Base-by-base conservation (phyloP, 2,888 invertebrate species). In the Ariolimax columbianus region DNA sequence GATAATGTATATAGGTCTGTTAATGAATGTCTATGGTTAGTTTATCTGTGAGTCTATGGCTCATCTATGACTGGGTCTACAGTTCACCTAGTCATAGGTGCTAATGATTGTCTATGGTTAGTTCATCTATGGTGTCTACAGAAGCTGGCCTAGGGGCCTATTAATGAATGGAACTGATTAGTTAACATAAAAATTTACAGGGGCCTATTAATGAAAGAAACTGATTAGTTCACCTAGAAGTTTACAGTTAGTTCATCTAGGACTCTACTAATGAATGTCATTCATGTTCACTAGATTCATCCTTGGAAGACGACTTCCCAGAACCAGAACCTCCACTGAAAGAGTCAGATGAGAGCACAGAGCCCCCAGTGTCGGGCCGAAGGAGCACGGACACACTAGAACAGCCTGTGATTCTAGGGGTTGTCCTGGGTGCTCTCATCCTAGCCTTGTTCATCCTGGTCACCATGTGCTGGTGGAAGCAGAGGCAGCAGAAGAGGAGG, bases 401-500 rank as follows among this genome's bases (percentile, higher is more conserved):
- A 87, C 91, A 85, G 78, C 85, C 87, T 1, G 84, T 93, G 90
- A 91, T 93, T 3, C 90, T 94, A n/a, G 94, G 93, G 2, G 91
- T 92, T 47, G 93, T 93, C 1, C 90, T 94, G 1, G 93, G 93
- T 33, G 90, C 92, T 73, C 91, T 94, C 90, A 90, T 93, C 88
- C 86, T 94, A 30, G 80, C 93, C 6, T 89, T 93, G 26, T 87
- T 93, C 14, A 89, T 93, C 33, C 92, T 94, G 87, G 92, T 93
- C 89, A 90, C 90, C 75, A 93, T 93, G 92, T 94, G 94, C 83
- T 91, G 92, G 88, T 91, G 92, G 90, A 93, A 93, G 87, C 93
- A 93, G 87, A 87, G 93, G 30, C 93, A 93, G 87, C 93, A 92
- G 86, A 87, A 92, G 55, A 88, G 91, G 43, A 90, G 83, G 19